Percentiles rank a stretch among this genome's conserved stretches.
These are phyloP conservation scores for Bactericera cockerelli DNA, from an alignment of 1,140 invertebrate genomes.

Conservation along the genomic window DNA sequence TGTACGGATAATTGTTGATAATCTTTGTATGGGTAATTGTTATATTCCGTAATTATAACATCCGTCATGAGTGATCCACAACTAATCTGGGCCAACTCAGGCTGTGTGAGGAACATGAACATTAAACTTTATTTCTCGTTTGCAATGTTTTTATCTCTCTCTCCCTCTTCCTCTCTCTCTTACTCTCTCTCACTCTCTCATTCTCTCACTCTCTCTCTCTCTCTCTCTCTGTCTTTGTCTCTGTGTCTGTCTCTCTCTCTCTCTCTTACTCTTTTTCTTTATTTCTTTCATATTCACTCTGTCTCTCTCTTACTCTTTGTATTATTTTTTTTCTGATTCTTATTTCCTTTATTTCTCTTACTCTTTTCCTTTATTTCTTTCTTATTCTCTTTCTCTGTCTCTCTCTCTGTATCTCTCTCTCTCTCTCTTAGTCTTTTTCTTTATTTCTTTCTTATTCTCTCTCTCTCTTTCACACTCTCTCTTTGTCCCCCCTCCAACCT, in stretches of 20 bases:
- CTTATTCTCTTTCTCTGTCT: background rate
- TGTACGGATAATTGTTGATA: too few relatives aligned
- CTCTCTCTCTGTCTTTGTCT: background rate
- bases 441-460: too few relatives aligned
- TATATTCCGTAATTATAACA: too few relatives aligned
- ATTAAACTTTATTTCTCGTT: too few relatives aligned
- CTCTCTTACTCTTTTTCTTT: background rate
- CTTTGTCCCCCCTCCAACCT: background rate
- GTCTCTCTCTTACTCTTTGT: too few relatives aligned
- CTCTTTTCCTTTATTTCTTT: background rate
- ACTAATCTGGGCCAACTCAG: too few relatives aligned
- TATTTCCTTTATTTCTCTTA: background rate
- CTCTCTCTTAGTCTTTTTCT: background rate
- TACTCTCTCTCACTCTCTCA: background rate
- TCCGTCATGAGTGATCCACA: too few relatives aligned
- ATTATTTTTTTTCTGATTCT: background rate
- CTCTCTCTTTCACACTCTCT: conserved; percentile 2
- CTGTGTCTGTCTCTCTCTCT: too few relatives aligned
- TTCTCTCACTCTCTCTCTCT: background rate
- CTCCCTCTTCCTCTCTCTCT: conserved; percentile 6
- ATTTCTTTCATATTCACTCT: background rate
- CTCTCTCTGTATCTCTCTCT: background rate
- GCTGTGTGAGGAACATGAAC: too few relatives aligned
- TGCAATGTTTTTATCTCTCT: too few relatives aligned
- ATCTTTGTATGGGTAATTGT: too few relatives aligned